Percentiles rank a stretch among this genome's conserved stretches.
phyloP scores from a whole-genome alignment of 2,797 vertebrate genomes.

The Acrossocheilus fasciatus region DNA sequence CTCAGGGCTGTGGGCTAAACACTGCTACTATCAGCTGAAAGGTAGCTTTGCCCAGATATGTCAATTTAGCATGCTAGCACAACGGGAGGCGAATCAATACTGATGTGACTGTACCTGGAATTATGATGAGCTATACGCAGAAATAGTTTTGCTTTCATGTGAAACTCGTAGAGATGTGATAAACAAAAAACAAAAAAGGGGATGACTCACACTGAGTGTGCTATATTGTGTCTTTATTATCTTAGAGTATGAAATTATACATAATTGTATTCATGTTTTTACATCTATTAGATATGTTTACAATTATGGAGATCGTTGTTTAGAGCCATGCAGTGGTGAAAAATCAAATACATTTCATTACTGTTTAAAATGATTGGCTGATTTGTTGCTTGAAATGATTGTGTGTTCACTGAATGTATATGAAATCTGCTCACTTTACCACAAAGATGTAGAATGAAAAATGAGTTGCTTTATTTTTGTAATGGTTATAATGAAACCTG shows the following conservation, averaged over 20 bases:
- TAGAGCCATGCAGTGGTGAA: background rate
- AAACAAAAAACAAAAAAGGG: background rate
- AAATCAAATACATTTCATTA: background rate
- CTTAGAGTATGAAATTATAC: background rate
- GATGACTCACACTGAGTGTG: background rate
- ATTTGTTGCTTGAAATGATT: background rate
- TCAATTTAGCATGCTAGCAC: constrained; percentile 33
- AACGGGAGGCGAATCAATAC: constrained; percentile 20
- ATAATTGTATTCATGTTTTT: background rate
- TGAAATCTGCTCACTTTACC: background rate
- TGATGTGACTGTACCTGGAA: constrained; percentile 15
- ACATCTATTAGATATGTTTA: background rate
- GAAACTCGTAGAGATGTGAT: background rate
- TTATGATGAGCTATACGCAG: constrained; percentile 5
- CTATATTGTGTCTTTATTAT: background rate
- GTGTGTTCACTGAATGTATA: background rate
- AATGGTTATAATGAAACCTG: background rate
- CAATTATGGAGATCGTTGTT: background rate
- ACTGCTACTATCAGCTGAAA: constrained; percentile 10
- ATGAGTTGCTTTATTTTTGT: background rate
- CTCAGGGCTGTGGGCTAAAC: constrained; percentile 28
- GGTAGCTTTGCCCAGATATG: constrained; percentile 9
- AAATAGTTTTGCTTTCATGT: background rate
- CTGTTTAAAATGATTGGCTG: background rate
- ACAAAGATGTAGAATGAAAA: background rate